A percentile compares a stretch with the other conserved stretches of the same genome.
Evolutionary conservation across 2,888 invertebrate species (phyloP).

Genomic region (Lasiommata megera): DNA sequence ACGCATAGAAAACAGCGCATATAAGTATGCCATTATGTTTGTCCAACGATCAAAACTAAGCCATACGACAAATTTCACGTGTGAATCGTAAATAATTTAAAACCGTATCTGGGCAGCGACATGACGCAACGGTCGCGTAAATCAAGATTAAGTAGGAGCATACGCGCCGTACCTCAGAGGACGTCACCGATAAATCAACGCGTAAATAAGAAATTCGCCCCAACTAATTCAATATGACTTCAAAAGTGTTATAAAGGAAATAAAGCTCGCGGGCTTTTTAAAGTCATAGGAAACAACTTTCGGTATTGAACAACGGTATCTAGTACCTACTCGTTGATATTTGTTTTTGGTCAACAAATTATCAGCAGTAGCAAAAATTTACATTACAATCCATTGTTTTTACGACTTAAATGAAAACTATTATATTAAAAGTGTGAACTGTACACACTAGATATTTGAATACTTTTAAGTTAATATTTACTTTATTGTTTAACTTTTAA

Average conservation of each 20-base stretch:
- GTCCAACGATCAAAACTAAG: slow-evolving; percentile 35
- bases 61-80: slow-evolving; percentile 40
- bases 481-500: no score
- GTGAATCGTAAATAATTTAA: slow-evolving; percentile 63
- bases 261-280: slow-evolving; percentile 2
- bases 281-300: background rate
- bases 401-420: no score
- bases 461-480: no score
- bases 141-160: slow-evolving; percentile 72
- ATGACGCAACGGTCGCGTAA: slow-evolving; percentile 63
- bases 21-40: background rate
- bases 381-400: no score
- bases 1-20: no score
- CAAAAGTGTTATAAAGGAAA: slow-evolving; percentile 58
- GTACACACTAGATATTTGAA: no score
- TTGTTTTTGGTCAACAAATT: no score
- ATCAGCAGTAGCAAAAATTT: no score
- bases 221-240: slow-evolving; percentile 63
- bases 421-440: no score
- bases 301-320: background rate
- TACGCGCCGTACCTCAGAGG: slow-evolving; percentile 68
- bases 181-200: slow-evolving; percentile 69
- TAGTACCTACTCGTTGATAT: background rate
- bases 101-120: slow-evolving; percentile 55
- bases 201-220: slow-evolving; percentile 69